Base-by-base conservation (phyloP, 2,113 vertebrate genomes). In the Ancistrus triradiatus region DNA sequence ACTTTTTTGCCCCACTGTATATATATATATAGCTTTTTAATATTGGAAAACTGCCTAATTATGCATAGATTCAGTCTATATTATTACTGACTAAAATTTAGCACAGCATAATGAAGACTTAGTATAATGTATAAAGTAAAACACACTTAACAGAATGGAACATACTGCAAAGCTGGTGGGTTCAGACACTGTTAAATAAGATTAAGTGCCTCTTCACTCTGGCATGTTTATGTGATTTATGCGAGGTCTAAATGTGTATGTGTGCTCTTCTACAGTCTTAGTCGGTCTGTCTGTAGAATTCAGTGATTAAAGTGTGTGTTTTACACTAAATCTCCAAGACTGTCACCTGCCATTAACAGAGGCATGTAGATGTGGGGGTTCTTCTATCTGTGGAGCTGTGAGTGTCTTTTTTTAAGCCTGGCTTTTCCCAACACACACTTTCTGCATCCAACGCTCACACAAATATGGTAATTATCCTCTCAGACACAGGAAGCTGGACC, bases 181-280 rank as follows among this genome's bases (percentile, higher is more conserved):
- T 62, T 50, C 31, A 49, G 35, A 25, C n/a, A 21, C 19, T 17
- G 46, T 38, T 50, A 7, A 49, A 50, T 38, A 24, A 15, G 28
- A 40, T 38, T 13, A 15, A 6, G 61, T 22, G 17, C 46, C 50
- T 17, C 13, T 11, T 25, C 40, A 13, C 35, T 22, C 53, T 38
- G 59, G 56, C 66, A 74, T 74, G 70, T 72, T 66, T 50, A 63
- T 4, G 27, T 65, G 40, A n/a, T 6, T 43, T 31, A 42, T 52
- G 47, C 11, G 51, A 6, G 25, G 19, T 8, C 18, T 47, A 18
- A 13, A 31, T 33, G 19, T 57, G 37, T 57, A 43, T 10, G 27
- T 22, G 42, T 19, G n/a, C 22, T 13, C 15, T 19, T 9, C 13
- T 2, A 13, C 24, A 14, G 42, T 27, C 28, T 8, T 28, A 37